Evolutionary conservation across 2,797 vertebrate genomes (phyloP).

Genomic region (Oryzias sinensis): DNA sequence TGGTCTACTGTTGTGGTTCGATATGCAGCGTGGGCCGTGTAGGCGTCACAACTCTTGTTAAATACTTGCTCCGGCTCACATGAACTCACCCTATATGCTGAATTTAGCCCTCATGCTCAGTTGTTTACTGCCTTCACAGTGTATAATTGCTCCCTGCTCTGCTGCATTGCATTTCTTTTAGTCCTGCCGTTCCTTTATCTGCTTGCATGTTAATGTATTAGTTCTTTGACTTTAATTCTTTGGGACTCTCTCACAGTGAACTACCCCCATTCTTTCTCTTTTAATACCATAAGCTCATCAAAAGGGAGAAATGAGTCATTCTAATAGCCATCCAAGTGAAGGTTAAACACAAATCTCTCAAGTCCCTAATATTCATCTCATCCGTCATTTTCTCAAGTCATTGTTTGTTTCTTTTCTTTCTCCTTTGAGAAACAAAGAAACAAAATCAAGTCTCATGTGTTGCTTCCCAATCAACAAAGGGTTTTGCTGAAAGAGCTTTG

Average conservation of each 20-base stretch:
- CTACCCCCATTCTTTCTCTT: slow-evolving; percentile 17
- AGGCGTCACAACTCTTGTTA: slow-evolving; percentile 70
- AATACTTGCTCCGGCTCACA: slow-evolving; percentile 59
- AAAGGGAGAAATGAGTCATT: slow-evolving; percentile 8
- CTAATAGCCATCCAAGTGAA: slow-evolving; percentile 1
- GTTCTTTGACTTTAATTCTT: slow-evolving; percentile 15
- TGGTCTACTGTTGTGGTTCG: slow-evolving; percentile 66
- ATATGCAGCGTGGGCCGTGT: slow-evolving; percentile 69
- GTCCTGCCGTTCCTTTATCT: slow-evolving; percentile 37
- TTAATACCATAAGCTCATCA: not conserved
- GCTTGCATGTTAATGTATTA: slow-evolving; percentile 20
- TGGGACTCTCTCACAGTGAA: slow-evolving; percentile 10
- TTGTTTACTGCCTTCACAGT: slow-evolving; percentile 50
- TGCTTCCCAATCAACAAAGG: slow-evolving; percentile 17
- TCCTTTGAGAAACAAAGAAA: no score
- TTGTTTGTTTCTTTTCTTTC: no score
- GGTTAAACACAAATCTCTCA: no score
- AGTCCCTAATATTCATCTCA: no score
- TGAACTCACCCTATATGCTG: slow-evolving; percentile 51
- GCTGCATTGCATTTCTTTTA: slow-evolving; percentile 44
- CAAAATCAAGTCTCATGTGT: no score
- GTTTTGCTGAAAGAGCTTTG: slow-evolving; percentile 24
- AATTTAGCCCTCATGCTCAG: slow-evolving; percentile 54
- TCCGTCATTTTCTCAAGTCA: no score
- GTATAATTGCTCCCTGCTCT: slow-evolving; percentile 41